Conservation (phyloP, 2,888 invertebrate genomes). For the Amphiduros pacificus region DNA sequence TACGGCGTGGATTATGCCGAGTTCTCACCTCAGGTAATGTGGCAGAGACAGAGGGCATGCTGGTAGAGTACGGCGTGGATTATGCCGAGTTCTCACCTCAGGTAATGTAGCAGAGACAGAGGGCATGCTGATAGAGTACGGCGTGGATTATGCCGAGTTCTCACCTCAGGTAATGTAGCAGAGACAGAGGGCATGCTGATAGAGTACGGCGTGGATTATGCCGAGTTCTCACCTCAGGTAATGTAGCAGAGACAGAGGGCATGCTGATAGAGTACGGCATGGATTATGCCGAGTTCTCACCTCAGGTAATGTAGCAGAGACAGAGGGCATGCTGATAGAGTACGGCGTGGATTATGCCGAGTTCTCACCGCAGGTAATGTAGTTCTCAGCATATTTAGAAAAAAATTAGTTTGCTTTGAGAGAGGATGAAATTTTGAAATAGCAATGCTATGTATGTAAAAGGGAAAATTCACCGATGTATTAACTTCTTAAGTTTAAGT, state of each 20-base stretch:
- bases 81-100: slow-evolving; percentile 71
- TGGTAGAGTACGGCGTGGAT: slow-evolving; percentile 78
- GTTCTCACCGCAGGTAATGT: slow-evolving; percentile 69
- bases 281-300: slow-evolving; percentile 73
- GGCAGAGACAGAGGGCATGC: slow-evolving; percentile 78
- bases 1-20: slow-evolving; percentile 76
- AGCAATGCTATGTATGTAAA: too few species aligned
- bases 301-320: slow-evolving; percentile 76
- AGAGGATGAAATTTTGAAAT: too few species aligned
- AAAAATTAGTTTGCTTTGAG: too few species aligned
- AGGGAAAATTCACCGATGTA: too few species aligned
- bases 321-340: slow-evolving; percentile 77
- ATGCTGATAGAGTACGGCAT: slow-evolving; percentile 79
- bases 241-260: slow-evolving; percentile 74
- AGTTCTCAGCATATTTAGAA: too few species aligned
- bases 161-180: slow-evolving; percentile 68
- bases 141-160: slow-evolving; percentile 75
- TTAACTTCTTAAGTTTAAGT: too few species aligned
- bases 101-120: slow-evolving; percentile 77
- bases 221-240: slow-evolving; percentile 72
- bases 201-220: slow-evolving; percentile 75
- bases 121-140: slow-evolving; percentile 79
- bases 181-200: slow-evolving; percentile 81
- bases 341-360: slow-evolving; percentile 76
- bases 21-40: slow-evolving; percentile 69